Evolutionary conservation across 2,797 vertebrate genomes (phyloP).

Genomic region (Sebastiscus albofasciatus): DNA sequence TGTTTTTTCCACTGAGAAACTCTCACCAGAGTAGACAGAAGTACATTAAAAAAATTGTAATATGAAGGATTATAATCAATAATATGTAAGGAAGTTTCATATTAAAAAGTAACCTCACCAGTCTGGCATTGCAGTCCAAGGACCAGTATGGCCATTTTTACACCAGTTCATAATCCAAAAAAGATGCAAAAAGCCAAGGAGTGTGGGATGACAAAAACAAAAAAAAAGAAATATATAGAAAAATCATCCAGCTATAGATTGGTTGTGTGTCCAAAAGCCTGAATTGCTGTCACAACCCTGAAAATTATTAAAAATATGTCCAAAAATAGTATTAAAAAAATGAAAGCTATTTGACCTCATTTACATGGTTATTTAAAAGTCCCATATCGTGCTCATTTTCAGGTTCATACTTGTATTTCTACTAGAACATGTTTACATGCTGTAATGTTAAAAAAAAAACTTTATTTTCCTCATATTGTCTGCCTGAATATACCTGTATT

Average conservation of each 20-base stretch:
- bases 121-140: conserved; percentile 57
- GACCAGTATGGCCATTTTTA: conserved; percentile 36
- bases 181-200: conserved; percentile 39
- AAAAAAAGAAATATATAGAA: conserved; percentile 11
- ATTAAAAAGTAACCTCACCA: conserved; percentile 40
- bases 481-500: no score
- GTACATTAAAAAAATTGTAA: conserved; percentile 70
- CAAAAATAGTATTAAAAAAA: conserved; percentile 51
- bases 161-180: conserved; percentile 42
- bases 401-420: no score
- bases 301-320: conserved; percentile 35
- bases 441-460: no score
- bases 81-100: conserved; percentile 53
- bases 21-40: conserved; percentile 28
- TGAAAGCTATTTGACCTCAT: conserved; percentile 73
- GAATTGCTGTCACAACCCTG: conserved; percentile 30
- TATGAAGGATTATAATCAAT: conserved; percentile 55
- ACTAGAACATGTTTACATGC: no score
- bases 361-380: conserved; percentile 13
- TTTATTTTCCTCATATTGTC: no score
- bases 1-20: conserved; percentile 21
- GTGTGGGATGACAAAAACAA: conserved; percentile 1
- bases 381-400: no score
- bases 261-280: conserved; percentile 28
- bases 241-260: conserved; percentile 43